Percentiles rank a stretch among this genome's conserved stretches.
phyloP scores from a whole-genome alignment of 2,888 invertebrate species.

The Agriotes lineatus region DNA sequence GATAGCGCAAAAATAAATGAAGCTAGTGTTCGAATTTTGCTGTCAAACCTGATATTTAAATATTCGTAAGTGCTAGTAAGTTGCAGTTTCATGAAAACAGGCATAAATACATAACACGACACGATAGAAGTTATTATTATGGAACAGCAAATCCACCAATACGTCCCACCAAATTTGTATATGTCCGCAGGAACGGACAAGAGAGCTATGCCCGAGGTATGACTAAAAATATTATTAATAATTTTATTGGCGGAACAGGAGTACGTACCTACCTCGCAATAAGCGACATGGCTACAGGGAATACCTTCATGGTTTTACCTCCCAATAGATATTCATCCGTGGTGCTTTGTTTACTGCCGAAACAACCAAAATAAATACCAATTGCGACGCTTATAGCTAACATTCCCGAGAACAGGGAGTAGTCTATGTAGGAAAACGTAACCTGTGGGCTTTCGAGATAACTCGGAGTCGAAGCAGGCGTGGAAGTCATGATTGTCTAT shows the following conservation, averaged over 20 bases:
- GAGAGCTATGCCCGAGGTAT: conserved; percentile 80
- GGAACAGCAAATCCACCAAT: conserved; percentile 66
- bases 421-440: conserved; percentile 70
- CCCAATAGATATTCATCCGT: conserved; percentile 80
- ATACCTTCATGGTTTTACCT: conserved; percentile 78
- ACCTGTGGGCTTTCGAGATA: conserved; percentile 40
- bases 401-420: conserved; percentile 68
- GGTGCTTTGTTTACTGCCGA: conserved; percentile 71
- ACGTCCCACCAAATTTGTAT: conserved; percentile 78
- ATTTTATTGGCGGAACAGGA: too few species aligned
- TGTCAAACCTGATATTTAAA: conserved; percentile 72
- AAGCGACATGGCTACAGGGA: conserved; percentile 82
- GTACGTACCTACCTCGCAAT: conserved; percentile 81
- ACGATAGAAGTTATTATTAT: conserved; percentile 59
- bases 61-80: conserved; percentile 76
- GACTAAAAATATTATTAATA: too few species aligned
- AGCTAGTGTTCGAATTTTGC: conserved; percentile 69
- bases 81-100: conserved; percentile 71
- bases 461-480: too few species aligned
- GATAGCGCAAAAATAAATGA: conserved; percentile 71
- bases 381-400: conserved; percentile 69
- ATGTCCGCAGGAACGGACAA: conserved; percentile 82
- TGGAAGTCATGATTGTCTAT: too few species aligned
- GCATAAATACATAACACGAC: conserved; percentile 52
- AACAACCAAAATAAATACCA: conserved; percentile 73